Percentiles rank a stretch among this genome's conserved stretches.
These are phyloP conservation scores for Lycodopsis pacificus DNA, from an alignment of 2,797 vertebrate genomes.

Conservation along the genomic window DNA sequence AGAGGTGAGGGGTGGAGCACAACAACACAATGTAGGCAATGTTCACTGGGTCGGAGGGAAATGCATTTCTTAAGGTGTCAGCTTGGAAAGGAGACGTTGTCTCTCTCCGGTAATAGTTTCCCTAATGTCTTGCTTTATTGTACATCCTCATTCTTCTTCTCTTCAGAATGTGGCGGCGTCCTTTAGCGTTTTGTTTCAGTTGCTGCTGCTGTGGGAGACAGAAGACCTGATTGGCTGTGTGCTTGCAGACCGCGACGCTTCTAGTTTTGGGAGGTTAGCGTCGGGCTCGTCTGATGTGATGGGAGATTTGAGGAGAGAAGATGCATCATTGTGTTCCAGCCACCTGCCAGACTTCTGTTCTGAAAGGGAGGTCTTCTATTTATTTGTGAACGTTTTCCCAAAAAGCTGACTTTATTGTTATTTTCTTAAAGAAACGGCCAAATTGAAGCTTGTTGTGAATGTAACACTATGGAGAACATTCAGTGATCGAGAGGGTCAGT, in stretches of 20 bases:
- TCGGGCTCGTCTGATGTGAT: not conserved
- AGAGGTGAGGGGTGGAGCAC: slow-evolving; percentile 41
- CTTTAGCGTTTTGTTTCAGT: not conserved
- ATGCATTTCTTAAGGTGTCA: not conserved
- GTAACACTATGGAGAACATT: not conserved
- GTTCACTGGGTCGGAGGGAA: slow-evolving; percentile 32
- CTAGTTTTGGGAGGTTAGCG: not conserved
- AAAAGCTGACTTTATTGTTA: no score
- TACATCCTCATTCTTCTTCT: not conserved
- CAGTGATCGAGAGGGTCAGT: not conserved
- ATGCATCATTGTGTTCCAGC: slow-evolving; percentile 13
- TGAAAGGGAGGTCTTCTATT: not conserved
- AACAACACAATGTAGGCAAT: slow-evolving; percentile 33
- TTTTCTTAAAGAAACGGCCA: not conserved
- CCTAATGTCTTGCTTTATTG: not conserved
- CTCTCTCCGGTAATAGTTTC: not conserved
- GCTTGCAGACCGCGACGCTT: not conserved
- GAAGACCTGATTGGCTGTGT: not conserved
- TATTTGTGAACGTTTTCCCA: no score
- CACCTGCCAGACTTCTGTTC: slow-evolving; percentile 12
- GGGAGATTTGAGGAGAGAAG: slow-evolving; percentile 23
- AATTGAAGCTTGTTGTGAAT: not conserved
- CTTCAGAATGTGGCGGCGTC: not conserved
- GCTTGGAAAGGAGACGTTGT: not conserved
- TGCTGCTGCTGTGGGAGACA: not conserved